These are phyloP conservation scores for Notarius lentiginosus DNA, from an alignment of 2,113 vertebrate species.

Conservation along the genomic window DNA sequence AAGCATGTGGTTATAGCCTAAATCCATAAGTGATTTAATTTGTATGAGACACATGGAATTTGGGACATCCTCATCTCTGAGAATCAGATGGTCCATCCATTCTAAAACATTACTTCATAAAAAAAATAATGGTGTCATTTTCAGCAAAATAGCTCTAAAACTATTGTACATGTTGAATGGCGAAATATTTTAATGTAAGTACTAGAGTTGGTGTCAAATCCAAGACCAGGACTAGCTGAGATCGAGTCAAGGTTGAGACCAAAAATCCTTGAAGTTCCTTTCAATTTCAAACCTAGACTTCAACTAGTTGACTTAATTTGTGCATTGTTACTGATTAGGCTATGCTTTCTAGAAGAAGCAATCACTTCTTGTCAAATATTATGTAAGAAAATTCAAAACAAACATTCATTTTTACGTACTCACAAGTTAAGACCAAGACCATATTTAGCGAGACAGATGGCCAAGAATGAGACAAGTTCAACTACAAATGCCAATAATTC, in stretches of 20 bases:
- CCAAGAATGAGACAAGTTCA: not conserved
- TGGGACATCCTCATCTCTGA: not conserved
- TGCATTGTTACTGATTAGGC: not conserved
- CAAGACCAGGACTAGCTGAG: not conserved
- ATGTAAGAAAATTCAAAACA: not conserved
- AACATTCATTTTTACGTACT: not conserved
- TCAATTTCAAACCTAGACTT: not conserved
- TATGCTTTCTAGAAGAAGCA: not conserved
- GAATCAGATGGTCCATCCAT: conserved; percentile 5
- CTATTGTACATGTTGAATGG: not conserved
- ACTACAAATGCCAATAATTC: not conserved
- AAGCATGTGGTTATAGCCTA: conserved; percentile 37
- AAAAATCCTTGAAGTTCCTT: not conserved
- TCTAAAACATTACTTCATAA: not conserved
- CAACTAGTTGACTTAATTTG: not conserved
- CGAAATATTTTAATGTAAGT: not conserved
- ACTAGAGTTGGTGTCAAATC: not conserved
- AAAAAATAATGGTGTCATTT: not conserved
- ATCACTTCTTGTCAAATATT: not conserved
- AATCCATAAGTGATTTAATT: conserved; percentile 43
- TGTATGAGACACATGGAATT: conserved; percentile 19
- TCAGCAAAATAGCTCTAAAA: not conserved
- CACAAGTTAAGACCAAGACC: not conserved
- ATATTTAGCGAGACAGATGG: not conserved
- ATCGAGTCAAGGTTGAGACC: not conserved